phyloP scores from a whole-genome alignment of 2,888 invertebrate genomes.

The Plebejus argus region DNA sequence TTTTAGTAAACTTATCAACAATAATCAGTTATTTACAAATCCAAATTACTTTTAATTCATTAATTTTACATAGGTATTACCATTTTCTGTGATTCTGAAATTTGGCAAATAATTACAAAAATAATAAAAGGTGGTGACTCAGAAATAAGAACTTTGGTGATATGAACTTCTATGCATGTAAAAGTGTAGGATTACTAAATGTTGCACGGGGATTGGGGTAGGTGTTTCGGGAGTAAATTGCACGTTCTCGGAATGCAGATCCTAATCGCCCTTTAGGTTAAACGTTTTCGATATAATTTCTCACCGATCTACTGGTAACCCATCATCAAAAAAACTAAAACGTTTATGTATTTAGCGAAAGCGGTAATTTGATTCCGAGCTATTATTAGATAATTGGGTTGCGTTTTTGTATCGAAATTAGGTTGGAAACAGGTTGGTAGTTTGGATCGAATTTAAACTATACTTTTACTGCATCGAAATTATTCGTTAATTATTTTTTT shows the following conservation, averaged over 20 bases:
- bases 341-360: conserved; percentile 71
- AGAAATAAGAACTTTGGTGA: not conserved
- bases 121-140: not conserved
- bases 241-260: conserved; percentile 57
- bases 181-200: not conserved
- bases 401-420: conserved; percentile 29
- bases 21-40: too few relatives aligned
- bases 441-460: too few relatives aligned
- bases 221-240: conserved; percentile 48
- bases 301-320: conserved; percentile 58
- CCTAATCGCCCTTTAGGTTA: conserved; percentile 63
- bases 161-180: conserved; percentile 13
- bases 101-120: too few relatives aligned
- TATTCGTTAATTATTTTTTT: too few relatives aligned
- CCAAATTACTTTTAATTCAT: too few relatives aligned
- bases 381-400: conserved; percentile 66
- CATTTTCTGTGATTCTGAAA: too few relatives aligned
- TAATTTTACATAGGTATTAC: too few relatives aligned
- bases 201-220: not conserved
- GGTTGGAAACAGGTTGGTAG: not conserved
- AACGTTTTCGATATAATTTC: conserved; percentile 72
- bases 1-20: too few relatives aligned
- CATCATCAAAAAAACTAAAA: conserved; percentile 73
- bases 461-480: not conserved
- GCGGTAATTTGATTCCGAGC: conserved; percentile 65